Evolutionary conservation across 2,888 invertebrate genomes (phyloP).

Genomic region (Limnephilus marmoratus): DNA sequence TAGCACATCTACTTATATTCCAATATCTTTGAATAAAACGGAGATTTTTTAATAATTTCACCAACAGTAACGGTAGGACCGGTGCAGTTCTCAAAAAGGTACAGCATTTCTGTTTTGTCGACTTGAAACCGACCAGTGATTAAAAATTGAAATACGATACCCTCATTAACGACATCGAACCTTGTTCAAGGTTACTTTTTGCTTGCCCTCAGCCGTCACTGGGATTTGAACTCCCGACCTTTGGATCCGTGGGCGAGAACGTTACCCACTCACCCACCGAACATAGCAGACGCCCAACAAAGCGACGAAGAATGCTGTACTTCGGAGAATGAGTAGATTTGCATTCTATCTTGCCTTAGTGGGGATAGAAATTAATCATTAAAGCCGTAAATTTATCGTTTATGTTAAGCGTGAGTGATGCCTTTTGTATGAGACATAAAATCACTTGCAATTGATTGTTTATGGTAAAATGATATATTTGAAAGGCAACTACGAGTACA

Average conservation of each 20-base stretch:
- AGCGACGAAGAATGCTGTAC: background rate
- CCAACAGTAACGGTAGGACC: background rate
- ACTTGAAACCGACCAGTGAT: background rate
- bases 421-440: background rate
- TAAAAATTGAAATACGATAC: background rate
- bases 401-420: background rate
- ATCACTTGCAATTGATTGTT: background rate
- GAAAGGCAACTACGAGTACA: background rate
- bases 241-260: background rate
- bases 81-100: background rate
- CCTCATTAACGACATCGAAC: background rate
- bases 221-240: background rate
- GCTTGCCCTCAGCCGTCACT: background rate
- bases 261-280: background rate
- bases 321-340: background rate
- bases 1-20: too few relatives aligned
- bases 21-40: too few relatives aligned
- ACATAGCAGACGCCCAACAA: background rate
- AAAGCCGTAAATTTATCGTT: background rate
- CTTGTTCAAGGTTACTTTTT: background rate
- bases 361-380: background rate
- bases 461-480: background rate
- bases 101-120: background rate
- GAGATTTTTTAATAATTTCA: background rate
- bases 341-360: background rate